phyloP scores from a whole-genome alignment of 2,888 invertebrate species.

The Ophioninae sp. region DNA sequence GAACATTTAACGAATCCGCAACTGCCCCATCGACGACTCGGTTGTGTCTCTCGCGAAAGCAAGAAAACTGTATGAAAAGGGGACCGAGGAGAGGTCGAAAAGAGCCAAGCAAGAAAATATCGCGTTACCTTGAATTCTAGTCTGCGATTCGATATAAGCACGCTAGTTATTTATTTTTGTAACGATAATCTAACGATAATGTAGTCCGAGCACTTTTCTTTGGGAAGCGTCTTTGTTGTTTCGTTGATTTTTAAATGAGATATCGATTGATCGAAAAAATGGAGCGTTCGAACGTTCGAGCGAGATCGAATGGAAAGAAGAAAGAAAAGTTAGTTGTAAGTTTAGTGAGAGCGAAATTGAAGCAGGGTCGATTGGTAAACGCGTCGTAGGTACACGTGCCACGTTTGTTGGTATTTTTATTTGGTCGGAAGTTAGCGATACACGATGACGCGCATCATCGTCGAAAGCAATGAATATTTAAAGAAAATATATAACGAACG shows the following conservation, averaged over 20 bases:
- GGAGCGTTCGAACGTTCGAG: not conserved
- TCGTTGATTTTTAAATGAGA: not conserved
- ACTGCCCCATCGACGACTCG: constrained; percentile 2
- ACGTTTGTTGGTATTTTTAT: not conserved
- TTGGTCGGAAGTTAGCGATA: no score
- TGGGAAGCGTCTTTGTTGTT: not conserved
- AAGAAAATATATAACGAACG: not conserved
- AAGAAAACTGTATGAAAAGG: not conserved
- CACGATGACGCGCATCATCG: not conserved
- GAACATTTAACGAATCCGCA: not conserved
- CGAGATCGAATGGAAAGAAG: not conserved
- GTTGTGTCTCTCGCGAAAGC: not conserved
- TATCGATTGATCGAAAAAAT: constrained; percentile 1
- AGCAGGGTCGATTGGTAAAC: not conserved
- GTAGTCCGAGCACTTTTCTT: constrained; percentile 2
- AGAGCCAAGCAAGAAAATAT: constrained; percentile 44
- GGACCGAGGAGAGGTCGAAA: constrained; percentile 51
- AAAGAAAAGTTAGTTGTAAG: not conserved
- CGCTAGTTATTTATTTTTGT: constrained; percentile 20
- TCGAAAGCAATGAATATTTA: not conserved
- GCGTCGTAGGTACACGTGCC: not conserved
- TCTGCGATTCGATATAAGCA: constrained; percentile 59
- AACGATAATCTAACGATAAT: not conserved
- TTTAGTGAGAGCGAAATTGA: constrained; percentile 2
- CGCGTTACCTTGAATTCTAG: constrained; percentile 48